These are phyloP conservation scores for Tetranychus piercei DNA, from an alignment of 2,888 invertebrate genomes.

Conservation along the genomic window DNA sequence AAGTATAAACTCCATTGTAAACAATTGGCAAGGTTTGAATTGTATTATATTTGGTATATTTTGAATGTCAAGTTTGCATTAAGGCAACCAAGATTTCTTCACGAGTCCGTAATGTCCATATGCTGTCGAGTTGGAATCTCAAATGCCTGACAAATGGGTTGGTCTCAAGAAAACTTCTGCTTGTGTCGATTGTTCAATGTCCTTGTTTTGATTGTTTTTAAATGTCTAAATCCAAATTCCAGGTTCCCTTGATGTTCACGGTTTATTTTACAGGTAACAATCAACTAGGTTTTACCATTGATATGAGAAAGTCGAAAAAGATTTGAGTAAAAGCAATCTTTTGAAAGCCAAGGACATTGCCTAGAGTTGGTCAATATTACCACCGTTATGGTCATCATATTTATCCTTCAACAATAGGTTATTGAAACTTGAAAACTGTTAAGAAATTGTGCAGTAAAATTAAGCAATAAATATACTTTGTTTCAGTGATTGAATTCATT, in stretches of 20 bases:
- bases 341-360: background rate
- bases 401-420: background rate
- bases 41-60: too few relatives aligned
- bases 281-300: too few relatives aligned
- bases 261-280: background rate
- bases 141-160: too few relatives aligned
- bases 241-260: background rate
- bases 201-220: background rate
- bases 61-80: too few relatives aligned
- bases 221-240: background rate
- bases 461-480: too few relatives aligned
- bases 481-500: too few relatives aligned
- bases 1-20: too few relatives aligned
- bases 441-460: too few relatives aligned
- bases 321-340: background rate
- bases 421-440: background rate
- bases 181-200: background rate
- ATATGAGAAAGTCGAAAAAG: background rate
- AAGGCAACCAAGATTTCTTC: too few relatives aligned
- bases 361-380: background rate
- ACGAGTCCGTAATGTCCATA: too few relatives aligned
- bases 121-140: too few relatives aligned
- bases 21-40: too few relatives aligned
- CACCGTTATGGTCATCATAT: background rate
- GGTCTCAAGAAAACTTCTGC: background rate